Percentiles rank a stretch among this genome's conserved stretches.
phyloP scores from a whole-genome alignment of 2,888 invertebrate species.

The Machimus atricapillus region DNA sequence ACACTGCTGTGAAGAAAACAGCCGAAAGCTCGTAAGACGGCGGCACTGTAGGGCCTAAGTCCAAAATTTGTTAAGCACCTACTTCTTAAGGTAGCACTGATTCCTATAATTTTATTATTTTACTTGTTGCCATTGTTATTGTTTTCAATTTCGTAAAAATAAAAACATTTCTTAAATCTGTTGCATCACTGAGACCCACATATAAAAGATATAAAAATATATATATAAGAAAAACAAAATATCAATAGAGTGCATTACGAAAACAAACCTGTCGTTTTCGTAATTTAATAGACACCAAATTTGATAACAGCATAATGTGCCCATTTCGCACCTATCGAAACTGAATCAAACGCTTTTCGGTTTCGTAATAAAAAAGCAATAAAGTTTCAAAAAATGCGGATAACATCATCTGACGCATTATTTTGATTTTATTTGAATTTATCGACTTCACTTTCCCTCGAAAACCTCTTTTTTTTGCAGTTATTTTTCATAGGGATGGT shows the following conservation, averaged over 20 bases:
- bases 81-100: constrained; percentile 11
- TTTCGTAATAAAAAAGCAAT: neutral
- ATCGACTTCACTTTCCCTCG: neutral
- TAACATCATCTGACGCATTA: neutral
- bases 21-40: neutral
- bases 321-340: neutral
- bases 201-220: neutral
- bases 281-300: neutral
- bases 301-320: neutral
- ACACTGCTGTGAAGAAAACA: neutral
- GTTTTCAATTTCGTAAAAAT: constrained; percentile 1
- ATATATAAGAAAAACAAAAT: neutral
- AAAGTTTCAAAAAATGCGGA: neutral
- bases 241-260: neutral
- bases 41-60: neutral
- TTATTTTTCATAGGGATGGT: neutral
- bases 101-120: constrained; percentile 31
- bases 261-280: neutral
- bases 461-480: neutral
- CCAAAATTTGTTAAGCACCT: neutral
- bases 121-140: constrained; percentile 28
- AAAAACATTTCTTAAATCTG: neutral
- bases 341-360: neutral
- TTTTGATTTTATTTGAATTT: neutral
- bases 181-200: neutral